Conservation (phyloP, 2,113 vertebrate species). For the Danionella cerebrum region DNA sequence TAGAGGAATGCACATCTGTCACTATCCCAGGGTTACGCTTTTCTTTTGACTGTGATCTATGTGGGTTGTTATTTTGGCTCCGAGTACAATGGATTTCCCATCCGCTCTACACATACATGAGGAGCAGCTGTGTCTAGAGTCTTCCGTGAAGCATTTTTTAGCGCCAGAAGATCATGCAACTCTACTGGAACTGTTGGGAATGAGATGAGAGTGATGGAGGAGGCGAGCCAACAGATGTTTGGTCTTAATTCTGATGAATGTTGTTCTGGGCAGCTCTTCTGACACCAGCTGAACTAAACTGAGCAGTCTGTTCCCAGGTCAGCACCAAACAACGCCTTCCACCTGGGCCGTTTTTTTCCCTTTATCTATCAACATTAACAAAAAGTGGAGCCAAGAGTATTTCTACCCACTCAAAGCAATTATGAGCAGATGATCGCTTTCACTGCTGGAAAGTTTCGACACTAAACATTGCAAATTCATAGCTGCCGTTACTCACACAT, state of each 20-base stretch:
- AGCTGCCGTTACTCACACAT: too few relatives aligned
- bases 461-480: background rate
- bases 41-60: slow-evolving; percentile 37
- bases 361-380: background rate
- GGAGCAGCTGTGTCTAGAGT: background rate
- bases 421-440: background rate
- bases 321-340: slow-evolving; percentile 5
- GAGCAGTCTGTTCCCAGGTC: slow-evolving; percentile 2
- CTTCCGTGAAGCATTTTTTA: background rate
- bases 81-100: slow-evolving; percentile 52
- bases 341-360: background rate
- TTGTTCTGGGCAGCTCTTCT: slow-evolving; percentile 7
- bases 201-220: slow-evolving; percentile 9
- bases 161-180: slow-evolving; percentile 6
- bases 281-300: slow-evolving; percentile 14
- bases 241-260: slow-evolving; percentile 10
- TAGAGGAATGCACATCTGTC: slow-evolving; percentile 13
- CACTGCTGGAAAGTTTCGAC: background rate
- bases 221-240: slow-evolving; percentile 30
- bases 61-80: slow-evolving; percentile 20
- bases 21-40: slow-evolving; percentile 10
- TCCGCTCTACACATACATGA: background rate
- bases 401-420: background rate
- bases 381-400: background rate
- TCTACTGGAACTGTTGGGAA: slow-evolving; percentile 19